Base-by-base conservation (phyloP, 1,140 invertebrate species). In the Drosophila pectinifera region DNA sequence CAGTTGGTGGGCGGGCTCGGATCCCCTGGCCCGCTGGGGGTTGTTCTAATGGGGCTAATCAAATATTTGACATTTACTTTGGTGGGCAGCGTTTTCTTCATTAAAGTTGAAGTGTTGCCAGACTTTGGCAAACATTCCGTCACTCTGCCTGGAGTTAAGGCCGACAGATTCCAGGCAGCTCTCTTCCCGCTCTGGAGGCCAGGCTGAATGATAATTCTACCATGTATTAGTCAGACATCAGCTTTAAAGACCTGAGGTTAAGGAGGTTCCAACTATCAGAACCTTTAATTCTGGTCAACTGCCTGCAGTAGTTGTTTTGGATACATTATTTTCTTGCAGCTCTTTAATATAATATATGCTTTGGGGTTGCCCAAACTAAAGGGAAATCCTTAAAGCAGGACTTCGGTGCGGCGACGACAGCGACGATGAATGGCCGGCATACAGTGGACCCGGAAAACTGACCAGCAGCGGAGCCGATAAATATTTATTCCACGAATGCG, bases 61-160 rank as follows among this genome's bases (percentile, higher is more conserved):
- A 86, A 86, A 86, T 86, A 86, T 88, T 86, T 86, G 83, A 86
- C 74, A 78, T 88, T 88, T 79, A 59, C 76, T 79, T 79, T 70
- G 53, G 63, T 55, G 49, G 62, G 55, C 20, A 34, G 11, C 42
- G 56, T 34, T 43, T 69, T 65, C 34, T 45, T 55, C 43, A 75
- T 74, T 61, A 48, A 62, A 61, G 31, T 58, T 62, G 46, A 78
- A 69, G 68, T 70, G 78, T 72, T 77, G 73, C 67, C 67, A 49
- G 72, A 61, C 28, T 22, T 36, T 36, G 0, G 49, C 31, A 53
- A 53, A 22, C 49, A 53, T 53, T 53, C 49, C 49, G 49, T 51
- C 49, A 51, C 13, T 16, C 18, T 36, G 28, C 3, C 4, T 6
- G 16, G 14, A 16, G 4, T 31, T 49, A 18, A 20, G 6, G 6